Evolutionary conservation across 2,797 vertebrate species (phyloP).

Genomic region (Tapirus indicus): DNA sequence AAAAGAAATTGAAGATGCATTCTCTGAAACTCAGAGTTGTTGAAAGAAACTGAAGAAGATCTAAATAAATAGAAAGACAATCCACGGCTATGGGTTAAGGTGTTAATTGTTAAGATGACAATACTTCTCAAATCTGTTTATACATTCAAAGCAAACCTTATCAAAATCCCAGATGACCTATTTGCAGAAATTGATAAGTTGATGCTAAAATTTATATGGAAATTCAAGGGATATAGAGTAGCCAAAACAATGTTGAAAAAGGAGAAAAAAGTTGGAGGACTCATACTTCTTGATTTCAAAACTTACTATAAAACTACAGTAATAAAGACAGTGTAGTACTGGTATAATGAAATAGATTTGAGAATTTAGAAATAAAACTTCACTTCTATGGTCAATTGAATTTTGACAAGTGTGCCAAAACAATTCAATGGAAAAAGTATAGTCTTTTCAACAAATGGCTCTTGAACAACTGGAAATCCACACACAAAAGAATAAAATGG

Average conservation of each 20-base stretch:
- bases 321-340: background rate
- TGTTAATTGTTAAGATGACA: background rate
- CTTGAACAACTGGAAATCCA: background rate
- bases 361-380: background rate
- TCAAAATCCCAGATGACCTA: background rate
- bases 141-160: background rate
- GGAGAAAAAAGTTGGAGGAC: background rate
- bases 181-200: background rate
- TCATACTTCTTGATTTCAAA: background rate
- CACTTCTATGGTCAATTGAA: background rate
- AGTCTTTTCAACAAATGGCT: background rate
- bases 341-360: background rate
- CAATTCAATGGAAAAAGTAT: background rate
- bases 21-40: background rate
- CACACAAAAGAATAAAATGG: background rate
- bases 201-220: background rate
- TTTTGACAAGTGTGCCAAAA: background rate
- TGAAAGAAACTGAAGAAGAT: background rate
- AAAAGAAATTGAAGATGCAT: background rate
- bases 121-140: background rate
- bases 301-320: background rate
- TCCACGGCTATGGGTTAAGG: background rate
- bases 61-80: background rate
- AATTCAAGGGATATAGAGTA: background rate
- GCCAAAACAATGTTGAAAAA: background rate